Conservation (phyloP, 2,888 invertebrate species). For the Hypercompe scribonia region DNA sequence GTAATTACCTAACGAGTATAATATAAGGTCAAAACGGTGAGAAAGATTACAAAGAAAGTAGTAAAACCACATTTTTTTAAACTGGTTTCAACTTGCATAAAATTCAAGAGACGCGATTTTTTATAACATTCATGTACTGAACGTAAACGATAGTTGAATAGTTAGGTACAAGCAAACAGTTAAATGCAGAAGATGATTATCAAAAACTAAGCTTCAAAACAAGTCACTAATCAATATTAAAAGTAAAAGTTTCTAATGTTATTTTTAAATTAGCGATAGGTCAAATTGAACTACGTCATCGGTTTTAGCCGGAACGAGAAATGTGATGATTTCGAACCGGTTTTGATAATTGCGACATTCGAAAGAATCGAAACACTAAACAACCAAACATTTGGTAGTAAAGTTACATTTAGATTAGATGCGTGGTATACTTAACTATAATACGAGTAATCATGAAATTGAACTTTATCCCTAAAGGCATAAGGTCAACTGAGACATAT, state of each 20-base stretch:
- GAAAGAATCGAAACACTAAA: not conserved
- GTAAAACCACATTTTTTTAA: not conserved
- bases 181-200: not conserved
- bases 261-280: not conserved
- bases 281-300: not conserved
- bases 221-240: not conserved
- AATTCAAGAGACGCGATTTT: not conserved
- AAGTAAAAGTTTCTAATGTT: not conserved
- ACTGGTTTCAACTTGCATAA: not conserved
- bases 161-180: not conserved
- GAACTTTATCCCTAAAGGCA: not conserved
- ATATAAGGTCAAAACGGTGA: not conserved
- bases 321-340: not conserved
- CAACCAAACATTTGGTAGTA: not conserved
- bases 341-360: not conserved
- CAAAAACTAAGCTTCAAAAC: not conserved
- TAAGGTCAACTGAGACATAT: not conserved
- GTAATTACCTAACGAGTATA: not conserved
- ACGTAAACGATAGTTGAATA: not conserved
- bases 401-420: not conserved
- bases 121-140: not conserved
- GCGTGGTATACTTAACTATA: not conserved
- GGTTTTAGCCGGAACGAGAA: not conserved
- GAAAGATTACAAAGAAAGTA: slow-evolving; percentile 1
- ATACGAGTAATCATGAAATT: not conserved